Evolutionary conservation across 2,888 invertebrate species (phyloP).

Genomic region (Lasioglossum pauxillum): DNA sequence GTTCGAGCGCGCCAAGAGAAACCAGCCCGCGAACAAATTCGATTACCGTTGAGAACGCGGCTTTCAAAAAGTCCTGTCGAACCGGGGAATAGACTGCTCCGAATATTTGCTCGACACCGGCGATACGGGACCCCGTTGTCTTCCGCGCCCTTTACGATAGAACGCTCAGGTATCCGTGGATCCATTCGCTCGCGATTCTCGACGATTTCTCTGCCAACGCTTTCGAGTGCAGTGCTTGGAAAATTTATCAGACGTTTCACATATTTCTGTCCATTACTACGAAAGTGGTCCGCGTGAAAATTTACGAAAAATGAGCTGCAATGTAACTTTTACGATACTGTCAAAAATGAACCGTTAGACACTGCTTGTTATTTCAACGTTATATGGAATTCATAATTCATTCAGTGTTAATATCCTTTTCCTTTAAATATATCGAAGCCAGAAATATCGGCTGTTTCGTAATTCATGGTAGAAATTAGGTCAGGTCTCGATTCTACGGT

Average conservation of each 20-base stretch:
- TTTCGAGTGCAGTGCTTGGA: background rate
- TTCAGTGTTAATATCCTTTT: no score
- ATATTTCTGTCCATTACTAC: no score
- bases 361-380: no score
- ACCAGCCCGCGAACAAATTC: constrained; percentile 20
- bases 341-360: no score
- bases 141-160: background rate
- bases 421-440: no score
- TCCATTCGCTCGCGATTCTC: background rate
- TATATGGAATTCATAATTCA: no score
- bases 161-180: background rate
- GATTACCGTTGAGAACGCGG: constrained; percentile 16
- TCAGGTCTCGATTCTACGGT: no score
- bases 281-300: no score
- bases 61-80: constrained; percentile 1
- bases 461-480: no score
- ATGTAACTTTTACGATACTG: no score
- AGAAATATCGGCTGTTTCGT: no score
- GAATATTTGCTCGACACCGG: background rate
- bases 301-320: no score
- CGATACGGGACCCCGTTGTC: background rate
- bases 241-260: background rate
- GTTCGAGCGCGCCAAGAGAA: background rate
- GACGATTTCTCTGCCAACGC: background rate
- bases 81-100: background rate